Conservation (phyloP, 1,140 invertebrate genomes). For the Carposina sasakii region DNA sequence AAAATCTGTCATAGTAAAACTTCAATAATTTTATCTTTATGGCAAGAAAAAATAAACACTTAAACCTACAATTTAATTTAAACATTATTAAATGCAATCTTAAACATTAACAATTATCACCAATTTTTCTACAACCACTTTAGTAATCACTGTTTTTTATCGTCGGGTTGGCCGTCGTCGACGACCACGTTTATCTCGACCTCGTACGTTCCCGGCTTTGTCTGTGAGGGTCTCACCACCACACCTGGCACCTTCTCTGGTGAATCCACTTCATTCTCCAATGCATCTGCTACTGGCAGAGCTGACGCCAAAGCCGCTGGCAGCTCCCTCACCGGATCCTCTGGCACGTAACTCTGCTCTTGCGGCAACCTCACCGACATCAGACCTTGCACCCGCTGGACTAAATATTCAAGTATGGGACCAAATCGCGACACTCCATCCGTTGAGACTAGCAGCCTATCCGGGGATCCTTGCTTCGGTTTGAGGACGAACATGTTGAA, state of each 20-base stretch:
- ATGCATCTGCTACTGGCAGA: conserved; percentile 33
- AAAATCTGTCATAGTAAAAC: too few relatives aligned
- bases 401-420: conserved; percentile 75
- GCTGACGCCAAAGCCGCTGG: too few relatives aligned
- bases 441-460: conserved; percentile 41
- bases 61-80: too few relatives aligned
- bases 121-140: too few relatives aligned
- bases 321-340: not conserved
- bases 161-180: conserved; percentile 49
- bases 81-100: conserved; percentile 35
- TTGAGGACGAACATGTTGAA: conserved; percentile 63
- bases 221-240: conserved; percentile 44
- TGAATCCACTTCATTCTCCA: conserved; percentile 49
- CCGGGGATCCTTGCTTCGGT: conserved; percentile 35
- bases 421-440: conserved; percentile 74
- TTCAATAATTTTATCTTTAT: conserved; percentile 47
- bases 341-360: conserved; percentile 19
- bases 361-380: conserved; percentile 71
- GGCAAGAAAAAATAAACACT: conserved; percentile 58
- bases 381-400: conserved; percentile 75
- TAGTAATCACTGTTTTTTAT: too few relatives aligned
- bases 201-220: conserved; percentile 57
- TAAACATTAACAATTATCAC: conserved; percentile 12
- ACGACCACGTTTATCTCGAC: conserved; percentile 58
- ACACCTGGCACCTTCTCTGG: conserved; percentile 39